Conservation (phyloP, 1,140 invertebrate species). For the Vanessa atalanta region DNA sequence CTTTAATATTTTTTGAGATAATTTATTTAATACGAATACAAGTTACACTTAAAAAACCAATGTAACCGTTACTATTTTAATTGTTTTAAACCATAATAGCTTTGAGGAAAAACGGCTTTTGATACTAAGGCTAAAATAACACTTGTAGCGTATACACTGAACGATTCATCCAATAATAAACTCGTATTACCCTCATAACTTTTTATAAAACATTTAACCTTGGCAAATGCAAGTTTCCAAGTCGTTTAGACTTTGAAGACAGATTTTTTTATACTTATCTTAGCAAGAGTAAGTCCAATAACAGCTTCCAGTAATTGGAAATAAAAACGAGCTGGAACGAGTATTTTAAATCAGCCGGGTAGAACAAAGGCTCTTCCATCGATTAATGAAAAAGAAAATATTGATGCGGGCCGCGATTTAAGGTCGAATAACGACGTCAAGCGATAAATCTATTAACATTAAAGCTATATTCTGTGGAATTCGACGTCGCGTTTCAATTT, state of each 20-base stretch:
- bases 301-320: conserved; percentile 29
- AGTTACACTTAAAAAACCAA: too few relatives aligned
- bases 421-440: neutral
- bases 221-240: neutral
- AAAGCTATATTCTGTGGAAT: too few relatives aligned
- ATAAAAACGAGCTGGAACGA: conserved; percentile 28
- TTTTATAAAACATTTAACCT: conserved; percentile 5
- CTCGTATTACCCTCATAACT: too few relatives aligned
- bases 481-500: too few relatives aligned
- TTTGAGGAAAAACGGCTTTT: too few relatives aligned
- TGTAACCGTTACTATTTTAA: too few relatives aligned
- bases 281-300: neutral
- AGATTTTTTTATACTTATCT: neutral
- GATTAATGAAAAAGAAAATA: conserved; percentile 38
- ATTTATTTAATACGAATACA: too few relatives aligned
- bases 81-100: too few relatives aligned
- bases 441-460: conserved; percentile 4
- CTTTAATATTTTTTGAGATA: too few relatives aligned
- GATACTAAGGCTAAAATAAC: too few relatives aligned
- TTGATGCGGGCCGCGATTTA: conserved; percentile 18
- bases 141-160: too few relatives aligned
- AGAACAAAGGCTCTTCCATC: conserved; percentile 25
- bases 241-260: neutral
- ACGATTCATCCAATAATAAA: too few relatives aligned
- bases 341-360: conserved; percentile 31